Evolutionary conservation across 2,888 invertebrate genomes (phyloP).

Genomic region (Odontomyia ornata): DNA sequence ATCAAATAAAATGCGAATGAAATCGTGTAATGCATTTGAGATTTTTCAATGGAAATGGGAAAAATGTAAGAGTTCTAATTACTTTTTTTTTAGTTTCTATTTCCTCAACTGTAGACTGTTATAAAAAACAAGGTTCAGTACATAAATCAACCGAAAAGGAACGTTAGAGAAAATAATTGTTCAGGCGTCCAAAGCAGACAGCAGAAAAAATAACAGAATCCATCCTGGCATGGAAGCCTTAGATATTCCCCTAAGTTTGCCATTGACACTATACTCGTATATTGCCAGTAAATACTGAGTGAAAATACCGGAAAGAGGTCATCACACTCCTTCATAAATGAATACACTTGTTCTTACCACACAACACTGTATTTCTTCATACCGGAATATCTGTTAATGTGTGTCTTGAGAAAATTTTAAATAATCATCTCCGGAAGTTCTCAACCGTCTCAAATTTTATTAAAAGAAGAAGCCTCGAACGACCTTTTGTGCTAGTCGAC

Average conservation of each 20-base stretch:
- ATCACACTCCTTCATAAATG: neutral
- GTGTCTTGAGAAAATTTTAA: slow-evolving; percentile 25
- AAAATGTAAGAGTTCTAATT: too few species aligned
- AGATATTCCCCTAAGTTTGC: neutral
- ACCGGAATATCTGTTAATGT: neutral
- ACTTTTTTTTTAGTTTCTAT: too few species aligned
- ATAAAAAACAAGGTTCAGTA: too few species aligned
- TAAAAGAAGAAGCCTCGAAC: neutral
- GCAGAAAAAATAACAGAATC: too few species aligned
- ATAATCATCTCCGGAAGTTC: slow-evolving; percentile 32
- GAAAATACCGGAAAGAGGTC: slow-evolving; percentile 3
- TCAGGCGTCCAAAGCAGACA: too few species aligned
- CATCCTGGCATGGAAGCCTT: neutral
- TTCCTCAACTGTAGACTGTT: too few species aligned
- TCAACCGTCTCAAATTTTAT: slow-evolving; percentile 35
- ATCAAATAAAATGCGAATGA: too few species aligned
- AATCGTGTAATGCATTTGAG: too few species aligned
- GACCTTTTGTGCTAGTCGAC: neutral
- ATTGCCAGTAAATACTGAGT: neutral
- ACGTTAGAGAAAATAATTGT: too few species aligned
- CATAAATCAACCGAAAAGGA: too few species aligned
- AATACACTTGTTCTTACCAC: neutral
- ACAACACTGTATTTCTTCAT: neutral
- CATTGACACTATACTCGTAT: too few species aligned
- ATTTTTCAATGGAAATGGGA: too few species aligned